These are phyloP conservation scores for Drosophila albomicans DNA, from an alignment of 1,140 invertebrate species.

Conservation along the genomic window DNA sequence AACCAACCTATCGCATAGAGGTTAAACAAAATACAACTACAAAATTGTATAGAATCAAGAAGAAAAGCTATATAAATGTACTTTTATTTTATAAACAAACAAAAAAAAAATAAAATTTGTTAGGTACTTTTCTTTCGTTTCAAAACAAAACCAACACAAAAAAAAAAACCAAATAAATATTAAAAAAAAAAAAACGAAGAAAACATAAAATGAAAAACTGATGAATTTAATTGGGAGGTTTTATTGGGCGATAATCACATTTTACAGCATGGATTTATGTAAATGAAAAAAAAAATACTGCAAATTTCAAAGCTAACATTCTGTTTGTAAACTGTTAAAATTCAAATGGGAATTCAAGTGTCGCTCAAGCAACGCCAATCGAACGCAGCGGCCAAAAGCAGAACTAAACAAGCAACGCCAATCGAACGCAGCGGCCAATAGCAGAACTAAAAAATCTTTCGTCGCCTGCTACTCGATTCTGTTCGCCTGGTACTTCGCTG, in stretches of 20 bases:
- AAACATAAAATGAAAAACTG: constrained; percentile 40
- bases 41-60: constrained; percentile 49
- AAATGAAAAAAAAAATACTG: not conserved
- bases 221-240: not conserved
- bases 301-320: too few species aligned
- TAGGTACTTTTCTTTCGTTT: constrained; percentile 71
- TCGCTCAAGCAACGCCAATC: too few species aligned
- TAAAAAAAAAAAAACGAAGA: constrained; percentile 56
- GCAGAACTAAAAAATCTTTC: too few species aligned
- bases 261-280: not conserved
- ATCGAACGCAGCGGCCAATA: too few species aligned
- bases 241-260: not conserved
- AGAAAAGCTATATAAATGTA: constrained; percentile 65
- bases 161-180: constrained; percentile 64
- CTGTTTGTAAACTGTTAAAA: too few species aligned
- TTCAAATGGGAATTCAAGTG: too few species aligned
- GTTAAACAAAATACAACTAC: constrained; percentile 62
- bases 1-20: constrained; percentile 67
- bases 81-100: constrained; percentile 71
- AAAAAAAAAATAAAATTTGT: constrained; percentile 54
- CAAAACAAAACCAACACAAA: constrained; percentile 54
- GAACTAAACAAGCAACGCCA: too few species aligned
- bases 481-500: not conserved
- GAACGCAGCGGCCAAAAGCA: too few species aligned
- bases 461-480: not conserved